These are phyloP conservation scores for Apogon hyalosoma DNA, from an alignment of 2,797 vertebrate species.

Conservation along the genomic window DNA sequence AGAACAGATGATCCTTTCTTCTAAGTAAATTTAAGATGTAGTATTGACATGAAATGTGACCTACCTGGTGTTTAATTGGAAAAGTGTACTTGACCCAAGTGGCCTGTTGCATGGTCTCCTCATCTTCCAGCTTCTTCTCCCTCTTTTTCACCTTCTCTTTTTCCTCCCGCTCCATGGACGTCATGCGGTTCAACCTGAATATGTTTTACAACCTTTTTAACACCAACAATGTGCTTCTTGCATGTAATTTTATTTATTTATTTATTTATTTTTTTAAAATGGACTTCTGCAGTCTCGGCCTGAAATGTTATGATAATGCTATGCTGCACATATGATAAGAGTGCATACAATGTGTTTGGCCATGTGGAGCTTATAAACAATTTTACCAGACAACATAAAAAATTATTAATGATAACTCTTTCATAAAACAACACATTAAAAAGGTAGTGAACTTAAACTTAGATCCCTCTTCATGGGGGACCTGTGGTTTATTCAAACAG, in stretches of 20 bases:
- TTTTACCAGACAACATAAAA: neutral
- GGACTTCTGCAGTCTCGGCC: neutral
- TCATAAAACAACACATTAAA: slow-evolving; percentile 37
- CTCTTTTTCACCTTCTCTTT: slow-evolving; percentile 98
- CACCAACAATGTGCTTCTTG: neutral
- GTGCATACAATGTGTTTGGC: too few relatives aligned
- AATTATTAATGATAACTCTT: slow-evolving; percentile 1
- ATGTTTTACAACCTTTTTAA: neutral
- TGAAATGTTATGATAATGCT: neutral
- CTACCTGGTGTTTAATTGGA: slow-evolving; percentile 97
- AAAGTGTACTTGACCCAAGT: slow-evolving; percentile 99
- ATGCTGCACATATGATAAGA: neutral
- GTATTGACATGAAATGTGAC: neutral
- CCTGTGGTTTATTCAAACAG: slow-evolving; percentile 28
- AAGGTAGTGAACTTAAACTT: slow-evolving; percentile 6
- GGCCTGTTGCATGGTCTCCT: slow-evolving; percentile 97
- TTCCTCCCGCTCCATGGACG: slow-evolving; percentile 96
- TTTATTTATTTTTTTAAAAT: too few relatives aligned
- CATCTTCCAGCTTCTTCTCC: slow-evolving; percentile 97
- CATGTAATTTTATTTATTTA: neutral
- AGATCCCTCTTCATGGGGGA: slow-evolving; percentile 22
- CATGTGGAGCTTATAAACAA: neutral
- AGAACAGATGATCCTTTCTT: too few relatives aligned
- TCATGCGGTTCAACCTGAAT: slow-evolving; percentile 92
- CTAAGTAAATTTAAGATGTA: neutral